Percentiles rank a stretch among this genome's conserved stretches.
phyloP scores from a whole-genome alignment of 2,797 vertebrate genomes.

The Petrocephalus sullivani region DNA sequence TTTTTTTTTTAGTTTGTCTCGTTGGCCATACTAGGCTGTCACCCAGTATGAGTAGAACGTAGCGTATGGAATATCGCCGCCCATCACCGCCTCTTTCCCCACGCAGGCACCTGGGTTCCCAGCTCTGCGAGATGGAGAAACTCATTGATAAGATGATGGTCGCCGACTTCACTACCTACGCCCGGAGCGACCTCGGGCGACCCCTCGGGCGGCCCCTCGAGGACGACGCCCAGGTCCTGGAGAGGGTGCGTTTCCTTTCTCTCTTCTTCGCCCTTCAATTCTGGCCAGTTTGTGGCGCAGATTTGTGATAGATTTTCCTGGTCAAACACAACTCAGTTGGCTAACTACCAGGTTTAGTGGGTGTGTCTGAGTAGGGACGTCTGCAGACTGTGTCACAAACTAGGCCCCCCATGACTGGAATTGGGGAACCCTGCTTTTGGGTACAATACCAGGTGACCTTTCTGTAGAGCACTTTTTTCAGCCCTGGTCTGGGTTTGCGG shows the following conservation, averaged over 20 bases:
- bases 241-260: slow-evolving; percentile 72
- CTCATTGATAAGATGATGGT: slow-evolving; percentile 99
- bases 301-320: not conserved
- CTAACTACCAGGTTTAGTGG: not conserved
- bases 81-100: not conserved
- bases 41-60: too few species aligned
- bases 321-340: not conserved
- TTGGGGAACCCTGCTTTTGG: not conserved
- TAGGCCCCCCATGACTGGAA: not conserved
- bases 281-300: not conserved
- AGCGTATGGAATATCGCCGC: not conserved
- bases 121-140: slow-evolving; percentile 96
- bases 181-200: slow-evolving; percentile 80
- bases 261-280: not conserved
- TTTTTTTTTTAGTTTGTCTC: too few species aligned
- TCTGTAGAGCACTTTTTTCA: not conserved
- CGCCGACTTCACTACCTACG: slow-evolving; percentile 91
- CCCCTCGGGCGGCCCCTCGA: slow-evolving; percentile 79
- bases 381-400: not conserved
- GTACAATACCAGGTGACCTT: not conserved
- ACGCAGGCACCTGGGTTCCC: slow-evolving; percentile 89
- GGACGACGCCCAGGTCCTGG: slow-evolving; percentile 82
- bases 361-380: not conserved
- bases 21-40: too few species aligned
- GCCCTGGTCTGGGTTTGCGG: not conserved